Percentiles rank a stretch among this genome's conserved stretches.
Evolutionary conservation across 2,888 invertebrate genomes (phyloP).

Genomic region (Synergus laeviventris): DNA sequence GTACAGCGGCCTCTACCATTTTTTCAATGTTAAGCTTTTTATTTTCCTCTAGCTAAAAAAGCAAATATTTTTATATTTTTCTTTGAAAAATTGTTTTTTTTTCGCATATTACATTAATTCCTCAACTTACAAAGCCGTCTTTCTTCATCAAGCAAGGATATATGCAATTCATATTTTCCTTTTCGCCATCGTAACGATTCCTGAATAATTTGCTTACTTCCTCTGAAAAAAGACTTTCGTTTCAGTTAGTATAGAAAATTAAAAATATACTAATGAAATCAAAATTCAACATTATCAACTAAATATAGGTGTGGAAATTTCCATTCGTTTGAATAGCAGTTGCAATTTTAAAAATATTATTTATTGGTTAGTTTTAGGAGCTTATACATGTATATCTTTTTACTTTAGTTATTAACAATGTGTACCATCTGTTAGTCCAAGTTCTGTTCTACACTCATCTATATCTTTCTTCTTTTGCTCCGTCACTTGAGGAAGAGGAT

Average conservation of each 20-base stretch:
- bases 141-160: conserved; percentile 20
- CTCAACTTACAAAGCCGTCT: background rate
- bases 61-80: too few relatives aligned
- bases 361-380: background rate
- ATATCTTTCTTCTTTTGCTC: conserved; percentile 14
- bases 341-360: background rate
- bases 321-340: background rate
- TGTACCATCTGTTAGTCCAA: background rate
- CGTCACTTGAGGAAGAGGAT: background rate
- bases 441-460: background rate
- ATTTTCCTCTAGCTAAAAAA: background rate
- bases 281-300: background rate
- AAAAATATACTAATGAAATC: background rate
- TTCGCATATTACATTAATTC: background rate
- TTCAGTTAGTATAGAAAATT: background rate
- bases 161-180: background rate
- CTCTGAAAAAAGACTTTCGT: background rate
- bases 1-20: background rate
- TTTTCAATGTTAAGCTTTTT: background rate
- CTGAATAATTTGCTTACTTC: background rate
- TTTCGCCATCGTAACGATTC: background rate
- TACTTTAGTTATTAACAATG: background rate
- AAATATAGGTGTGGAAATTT: background rate
- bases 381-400: background rate
- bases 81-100: too few relatives aligned